These are phyloP conservation scores for Paradoxurus hermaphroditus DNA, from an alignment of 2,113 vertebrate genomes.

Conservation along the genomic window DNA sequence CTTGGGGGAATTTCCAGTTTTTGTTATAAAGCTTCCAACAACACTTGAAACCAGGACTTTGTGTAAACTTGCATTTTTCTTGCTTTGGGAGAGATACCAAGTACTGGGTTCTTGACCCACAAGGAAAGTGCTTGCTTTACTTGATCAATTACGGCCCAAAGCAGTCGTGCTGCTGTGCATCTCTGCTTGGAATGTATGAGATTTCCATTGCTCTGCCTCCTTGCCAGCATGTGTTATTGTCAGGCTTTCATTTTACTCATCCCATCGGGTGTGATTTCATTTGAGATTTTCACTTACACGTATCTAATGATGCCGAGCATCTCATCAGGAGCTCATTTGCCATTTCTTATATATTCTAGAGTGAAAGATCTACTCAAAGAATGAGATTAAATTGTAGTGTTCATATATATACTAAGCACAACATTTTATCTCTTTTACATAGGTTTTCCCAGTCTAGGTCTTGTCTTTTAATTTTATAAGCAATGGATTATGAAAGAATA, in stretches of 20 bases:
- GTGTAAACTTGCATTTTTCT: not conserved
- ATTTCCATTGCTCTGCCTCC: not conserved
- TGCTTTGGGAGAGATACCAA: not conserved
- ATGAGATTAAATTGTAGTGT: not conserved
- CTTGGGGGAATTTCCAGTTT: not conserved
- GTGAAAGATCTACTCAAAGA: not conserved
- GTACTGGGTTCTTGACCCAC: not conserved
- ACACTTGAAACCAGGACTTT: not conserved
- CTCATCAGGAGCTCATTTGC: not conserved
- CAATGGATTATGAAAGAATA: not conserved
- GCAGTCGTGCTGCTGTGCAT: not conserved
- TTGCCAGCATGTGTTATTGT: not conserved
- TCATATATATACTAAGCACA: not conserved
- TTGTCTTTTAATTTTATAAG: not conserved
- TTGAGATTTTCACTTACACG: not conserved
- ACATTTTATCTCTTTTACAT: not conserved
- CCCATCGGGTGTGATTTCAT: not conserved
- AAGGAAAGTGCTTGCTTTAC: not conserved
- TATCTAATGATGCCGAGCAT: not conserved
- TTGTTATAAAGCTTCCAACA: not conserved
- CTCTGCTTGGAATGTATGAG: not conserved
- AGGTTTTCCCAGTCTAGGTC: not conserved
- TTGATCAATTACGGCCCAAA: not conserved
- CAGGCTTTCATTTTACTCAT: not conserved
- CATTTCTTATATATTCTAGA: not conserved